Base-by-base conservation (phyloP, 1,140 invertebrate species). In the Helicoverpa zea region DNA sequence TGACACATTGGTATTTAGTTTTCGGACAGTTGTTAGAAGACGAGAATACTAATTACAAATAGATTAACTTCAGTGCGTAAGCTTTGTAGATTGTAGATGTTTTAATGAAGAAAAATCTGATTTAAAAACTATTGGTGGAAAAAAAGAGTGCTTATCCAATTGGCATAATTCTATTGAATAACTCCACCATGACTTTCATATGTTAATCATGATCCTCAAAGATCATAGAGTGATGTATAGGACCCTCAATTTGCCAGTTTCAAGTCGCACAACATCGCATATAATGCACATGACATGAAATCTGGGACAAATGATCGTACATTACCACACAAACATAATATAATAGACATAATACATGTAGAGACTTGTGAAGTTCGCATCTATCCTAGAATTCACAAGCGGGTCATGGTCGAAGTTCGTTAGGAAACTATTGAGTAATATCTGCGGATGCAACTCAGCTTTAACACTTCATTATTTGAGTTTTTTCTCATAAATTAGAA, bases 391-490 rank as follows among this genome's bases (percentile, higher is more conserved):
- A 75, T 47, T 23, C 23, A 43, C 5, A 76, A 51, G 16, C 29
- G 14, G 73, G 73, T 76, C 73, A 76, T 4, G 73, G 73, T 52
- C 58, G 68, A 72, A 72, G 49, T 61, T 59, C 47, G 30, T 11
- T 43, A 76, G 73, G 73, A 76, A 76, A 51, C 58, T 43, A 76
- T 76, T 76, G 73, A 59, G 73, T 30, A 76, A 61, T 72, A 43
- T 23, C 56, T 29, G 58, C 73, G 73, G 73, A 76, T 11, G 73
- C 70, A 35, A 73, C 58, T 13, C 54, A 16, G 23, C 23, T 23
- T 76, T 47, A 49, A 61, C 13, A 63, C 56, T 61, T 76, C 14
- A 63, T 76, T 29, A 61, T 76, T 14, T 10, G 2, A 9, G 13
- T n/a, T 18, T 63, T 76, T 75, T 59, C 35, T 74, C 54, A 59